phyloP scores from a whole-genome alignment of 2,888 invertebrate genomes.

The Agrochola circellaris region DNA sequence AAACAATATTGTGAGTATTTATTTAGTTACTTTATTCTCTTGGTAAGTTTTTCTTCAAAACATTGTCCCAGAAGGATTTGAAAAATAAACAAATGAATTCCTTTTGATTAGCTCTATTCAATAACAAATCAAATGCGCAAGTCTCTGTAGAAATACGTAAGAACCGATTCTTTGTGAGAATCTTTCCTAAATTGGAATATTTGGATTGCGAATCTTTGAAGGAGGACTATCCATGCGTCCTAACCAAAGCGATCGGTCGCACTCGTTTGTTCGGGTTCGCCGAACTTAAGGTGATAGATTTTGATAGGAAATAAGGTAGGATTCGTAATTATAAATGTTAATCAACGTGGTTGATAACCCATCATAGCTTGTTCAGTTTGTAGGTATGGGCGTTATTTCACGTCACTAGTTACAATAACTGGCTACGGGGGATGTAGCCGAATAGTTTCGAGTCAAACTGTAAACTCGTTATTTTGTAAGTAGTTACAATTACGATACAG shows the following conservation, averaged over 20 bases:
- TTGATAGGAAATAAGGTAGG: too few species aligned
- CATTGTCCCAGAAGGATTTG: not conserved
- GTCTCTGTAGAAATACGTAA: not conserved
- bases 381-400: too few species aligned
- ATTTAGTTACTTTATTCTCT: not conserved
- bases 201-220: not conserved
- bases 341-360: too few species aligned
- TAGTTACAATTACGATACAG: too few species aligned
- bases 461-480: too few species aligned
- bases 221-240: not conserved
- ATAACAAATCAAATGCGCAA: not conserved
- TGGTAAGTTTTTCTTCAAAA: not conserved
- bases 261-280: not conserved
- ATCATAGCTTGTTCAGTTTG: too few species aligned
- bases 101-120: not conserved
- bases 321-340: too few species aligned
- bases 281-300: not conserved
- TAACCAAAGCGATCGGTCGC: not conserved
- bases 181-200: not conserved
- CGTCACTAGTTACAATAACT: too few species aligned
- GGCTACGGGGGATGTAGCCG: too few species aligned
- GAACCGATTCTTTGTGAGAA: not conserved
- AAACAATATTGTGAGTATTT: conserved; percentile 4
- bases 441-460: too few species aligned
- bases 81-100: not conserved